These are phyloP conservation scores for Cryptops parisi DNA, from an alignment of 2,888 invertebrate species.

Conservation along the genomic window DNA sequence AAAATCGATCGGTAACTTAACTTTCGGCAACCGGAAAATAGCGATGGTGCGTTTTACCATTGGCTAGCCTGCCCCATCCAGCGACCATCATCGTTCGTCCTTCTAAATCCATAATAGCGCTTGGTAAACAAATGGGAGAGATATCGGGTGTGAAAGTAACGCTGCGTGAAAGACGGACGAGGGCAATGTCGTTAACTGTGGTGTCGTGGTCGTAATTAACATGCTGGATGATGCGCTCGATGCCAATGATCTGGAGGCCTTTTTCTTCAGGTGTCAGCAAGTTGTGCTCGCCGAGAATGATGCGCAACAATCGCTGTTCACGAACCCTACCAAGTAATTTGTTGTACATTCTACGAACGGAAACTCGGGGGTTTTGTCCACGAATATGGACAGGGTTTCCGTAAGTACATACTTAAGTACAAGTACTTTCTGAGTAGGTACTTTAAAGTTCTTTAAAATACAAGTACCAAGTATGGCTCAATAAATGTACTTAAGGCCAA, in stretches of 20 bases:
- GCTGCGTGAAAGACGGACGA: background rate
- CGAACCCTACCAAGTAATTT: background rate
- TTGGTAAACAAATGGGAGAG: constrained; percentile 8
- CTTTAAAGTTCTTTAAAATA: no score
- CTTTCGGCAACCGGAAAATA: background rate
- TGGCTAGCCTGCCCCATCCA: constrained; percentile 9
- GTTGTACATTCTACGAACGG: no score
- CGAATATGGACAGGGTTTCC: no score
- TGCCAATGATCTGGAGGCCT: background rate
- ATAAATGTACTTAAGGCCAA: no score
- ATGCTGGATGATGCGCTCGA: constrained; percentile 9
- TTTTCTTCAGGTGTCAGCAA: background rate
- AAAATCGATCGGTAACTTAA: background rate
- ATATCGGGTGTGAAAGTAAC: constrained; percentile 3
- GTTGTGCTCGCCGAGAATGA: constrained; percentile 6
- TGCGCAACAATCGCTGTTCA: background rate
- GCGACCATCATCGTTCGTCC: background rate
- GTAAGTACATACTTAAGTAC: no score
- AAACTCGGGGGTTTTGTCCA: background rate
- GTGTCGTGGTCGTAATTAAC: constrained; percentile 8
- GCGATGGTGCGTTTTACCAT: constrained; percentile 4
- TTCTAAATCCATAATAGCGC: background rate
- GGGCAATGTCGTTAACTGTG: constrained; percentile 8
- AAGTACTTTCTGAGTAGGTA: no score
- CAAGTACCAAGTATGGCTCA: no score